Conservation (phyloP, 2,797 vertebrate genomes). For the Alouatta caraya region DNA sequence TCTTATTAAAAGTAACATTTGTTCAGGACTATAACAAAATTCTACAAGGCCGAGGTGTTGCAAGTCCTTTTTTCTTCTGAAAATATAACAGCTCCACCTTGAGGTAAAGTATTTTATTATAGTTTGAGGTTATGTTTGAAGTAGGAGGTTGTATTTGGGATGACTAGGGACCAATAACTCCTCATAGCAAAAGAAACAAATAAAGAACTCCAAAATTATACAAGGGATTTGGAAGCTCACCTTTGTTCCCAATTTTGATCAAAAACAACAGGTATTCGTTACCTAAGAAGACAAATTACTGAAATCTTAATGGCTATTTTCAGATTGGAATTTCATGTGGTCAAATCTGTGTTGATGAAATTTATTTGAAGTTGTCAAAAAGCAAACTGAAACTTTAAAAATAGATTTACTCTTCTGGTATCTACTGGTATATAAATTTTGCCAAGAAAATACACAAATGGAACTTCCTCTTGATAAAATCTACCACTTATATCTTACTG, state of each 20-base stretch:
- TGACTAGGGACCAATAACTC: not conserved
- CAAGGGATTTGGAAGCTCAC: not conserved
- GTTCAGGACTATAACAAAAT: slow-evolving; percentile 51
- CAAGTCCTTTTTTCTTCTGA: slow-evolving; percentile 4
- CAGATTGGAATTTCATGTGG: not conserved
- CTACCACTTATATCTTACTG: not conserved
- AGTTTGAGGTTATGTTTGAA: not conserved
- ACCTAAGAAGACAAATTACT: not conserved
- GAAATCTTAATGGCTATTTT: not conserved
- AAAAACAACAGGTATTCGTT: not conserved
- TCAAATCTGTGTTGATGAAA: not conserved
- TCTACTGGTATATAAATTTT: not conserved
- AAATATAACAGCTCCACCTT: slow-evolving; percentile 83
- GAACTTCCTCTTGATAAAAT: not conserved
- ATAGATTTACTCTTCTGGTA: not conserved
- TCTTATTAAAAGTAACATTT: slow-evolving; percentile 49
- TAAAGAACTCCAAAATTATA: not conserved
- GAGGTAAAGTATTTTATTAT: slow-evolving; percentile 61
- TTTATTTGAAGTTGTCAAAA: slow-evolving; percentile 12
- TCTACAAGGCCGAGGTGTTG: not conserved
- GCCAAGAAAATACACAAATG: not conserved
- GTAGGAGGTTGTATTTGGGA: not conserved
- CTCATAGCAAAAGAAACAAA: not conserved
- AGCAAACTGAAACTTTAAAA: not conserved
- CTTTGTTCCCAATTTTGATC: not conserved